Conservation (phyloP, 2,797 vertebrate genomes). For the Clarias fuscus region DNA sequence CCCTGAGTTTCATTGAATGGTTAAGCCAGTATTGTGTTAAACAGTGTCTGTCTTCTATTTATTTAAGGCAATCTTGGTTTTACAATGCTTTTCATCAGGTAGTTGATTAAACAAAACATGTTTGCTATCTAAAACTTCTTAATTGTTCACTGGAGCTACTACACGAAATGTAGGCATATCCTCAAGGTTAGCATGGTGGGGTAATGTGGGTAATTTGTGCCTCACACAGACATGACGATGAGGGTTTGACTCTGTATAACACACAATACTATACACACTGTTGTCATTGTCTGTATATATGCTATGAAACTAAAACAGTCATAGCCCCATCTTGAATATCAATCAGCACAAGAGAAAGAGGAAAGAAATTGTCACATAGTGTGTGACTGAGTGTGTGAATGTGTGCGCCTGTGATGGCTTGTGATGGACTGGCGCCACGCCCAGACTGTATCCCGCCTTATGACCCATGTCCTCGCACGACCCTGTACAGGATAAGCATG, state of each 20-base stretch:
- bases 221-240: background rate
- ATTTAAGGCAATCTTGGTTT: background rate
- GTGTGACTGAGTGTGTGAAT: too few species aligned
- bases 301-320: background rate
- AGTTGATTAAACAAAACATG: background rate
- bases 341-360: background rate
- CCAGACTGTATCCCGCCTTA: too few species aligned
- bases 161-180: background rate
- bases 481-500: too few species aligned
- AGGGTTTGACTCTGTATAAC: background rate
- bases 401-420: too few species aligned
- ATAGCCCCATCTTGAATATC: background rate
- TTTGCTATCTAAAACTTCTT: background rate
- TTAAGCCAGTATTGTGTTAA: background rate
- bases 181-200: background rate
- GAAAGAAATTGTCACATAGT: background rate
- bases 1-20: background rate
- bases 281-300: background rate
- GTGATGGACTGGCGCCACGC: too few species aligned
- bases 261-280: background rate
- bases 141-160: background rate
- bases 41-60: background rate
- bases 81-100: conserved; percentile 1
- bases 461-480: too few species aligned
- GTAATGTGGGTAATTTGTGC: background rate